phyloP scores from a whole-genome alignment of 2,888 invertebrate species.

The Lapara coniferarum region DNA sequence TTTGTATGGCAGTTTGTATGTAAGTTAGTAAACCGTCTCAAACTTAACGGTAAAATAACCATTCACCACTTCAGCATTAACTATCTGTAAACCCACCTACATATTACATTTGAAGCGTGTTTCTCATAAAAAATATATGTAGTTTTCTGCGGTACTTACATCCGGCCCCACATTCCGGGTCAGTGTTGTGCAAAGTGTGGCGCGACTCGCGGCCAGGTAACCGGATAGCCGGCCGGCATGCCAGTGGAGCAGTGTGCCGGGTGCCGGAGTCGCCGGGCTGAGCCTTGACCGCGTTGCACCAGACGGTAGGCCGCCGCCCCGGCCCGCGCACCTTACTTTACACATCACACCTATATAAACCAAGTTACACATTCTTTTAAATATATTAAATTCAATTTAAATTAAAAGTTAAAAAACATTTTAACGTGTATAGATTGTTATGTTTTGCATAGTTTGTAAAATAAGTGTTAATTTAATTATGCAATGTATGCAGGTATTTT shows the following conservation, averaged over 20 bases:
- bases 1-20: too few relatives aligned
- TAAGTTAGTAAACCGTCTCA: too few relatives aligned
- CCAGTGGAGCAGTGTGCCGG: conserved; percentile 11
- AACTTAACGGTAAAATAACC: too few relatives aligned
- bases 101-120: not conserved
- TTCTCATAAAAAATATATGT: not conserved
- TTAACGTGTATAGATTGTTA: too few relatives aligned
- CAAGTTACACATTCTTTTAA: too few relatives aligned
- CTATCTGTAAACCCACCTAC: not conserved
- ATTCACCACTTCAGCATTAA: not conserved
- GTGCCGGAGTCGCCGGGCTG: conserved; percentile 2
- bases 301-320: conserved; percentile 41
- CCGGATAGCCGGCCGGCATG: conserved; percentile 5
- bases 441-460: too few relatives aligned
- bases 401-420: too few relatives aligned
- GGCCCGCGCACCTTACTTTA: not conserved
- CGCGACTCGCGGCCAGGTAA: not conserved
- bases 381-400: too few relatives aligned
- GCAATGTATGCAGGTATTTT: too few relatives aligned
- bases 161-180: conserved; percentile 12
- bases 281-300: conserved; percentile 43
- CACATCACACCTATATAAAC: not conserved
- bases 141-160: not conserved
- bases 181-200: not conserved
- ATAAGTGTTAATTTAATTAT: too few relatives aligned